These are phyloP conservation scores for Bemisia tabaci DNA, from an alignment of 1,140 invertebrate species.

Conservation along the genomic window DNA sequence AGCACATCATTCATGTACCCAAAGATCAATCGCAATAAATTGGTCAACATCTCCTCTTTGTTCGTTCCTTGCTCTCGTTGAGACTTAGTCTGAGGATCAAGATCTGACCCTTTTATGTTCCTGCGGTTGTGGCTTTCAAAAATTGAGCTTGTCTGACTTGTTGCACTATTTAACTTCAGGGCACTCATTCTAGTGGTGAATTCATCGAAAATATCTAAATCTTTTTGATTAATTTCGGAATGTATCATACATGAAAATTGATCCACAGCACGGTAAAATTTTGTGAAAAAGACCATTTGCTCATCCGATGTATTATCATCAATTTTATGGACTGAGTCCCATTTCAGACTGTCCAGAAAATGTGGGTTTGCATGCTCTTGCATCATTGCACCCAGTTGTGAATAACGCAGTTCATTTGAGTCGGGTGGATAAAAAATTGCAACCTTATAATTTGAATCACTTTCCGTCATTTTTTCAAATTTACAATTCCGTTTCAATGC, in stretches of 20 bases:
- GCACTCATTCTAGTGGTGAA: background rate
- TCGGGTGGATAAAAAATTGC: background rate
- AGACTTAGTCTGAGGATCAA: no score
- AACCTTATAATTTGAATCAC: no score
- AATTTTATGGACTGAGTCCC: background rate
- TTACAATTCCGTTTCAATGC: no score
- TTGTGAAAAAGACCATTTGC: background rate
- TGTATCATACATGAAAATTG: background rate
- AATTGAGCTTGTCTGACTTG: background rate
- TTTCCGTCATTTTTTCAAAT: no score
- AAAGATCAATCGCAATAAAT: background rate
- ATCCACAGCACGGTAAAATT: background rate
- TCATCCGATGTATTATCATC: background rate
- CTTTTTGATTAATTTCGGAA: background rate
- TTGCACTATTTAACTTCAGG: background rate
- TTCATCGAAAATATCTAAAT: background rate
- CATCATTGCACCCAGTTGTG: background rate
- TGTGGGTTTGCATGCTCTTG: background rate
- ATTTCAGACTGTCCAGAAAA: background rate
- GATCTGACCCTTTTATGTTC: no score
- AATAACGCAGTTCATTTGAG: background rate
- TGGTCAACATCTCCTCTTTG: background rate
- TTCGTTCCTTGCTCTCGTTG: no score
- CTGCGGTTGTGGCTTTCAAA: background rate
- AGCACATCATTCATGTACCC: background rate